These are phyloP conservation scores for Ianthella basta DNA, from an alignment of 37 sponge, comb jelly and placozoan species.

Conservation along the genomic window DNA sequence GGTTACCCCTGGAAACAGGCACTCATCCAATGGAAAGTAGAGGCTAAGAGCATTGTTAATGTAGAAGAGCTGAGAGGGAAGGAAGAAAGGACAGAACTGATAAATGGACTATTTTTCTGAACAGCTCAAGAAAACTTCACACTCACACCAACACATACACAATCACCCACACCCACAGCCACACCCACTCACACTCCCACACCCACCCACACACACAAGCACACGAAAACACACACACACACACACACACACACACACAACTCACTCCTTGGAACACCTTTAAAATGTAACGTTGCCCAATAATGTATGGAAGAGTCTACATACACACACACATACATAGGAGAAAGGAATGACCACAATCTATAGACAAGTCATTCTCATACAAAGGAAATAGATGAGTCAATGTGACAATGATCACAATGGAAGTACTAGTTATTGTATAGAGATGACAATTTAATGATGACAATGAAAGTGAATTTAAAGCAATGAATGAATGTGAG, in stretches of 20 bases:
- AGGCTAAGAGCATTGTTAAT: conserved; percentile 54
- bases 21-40: conserved; percentile 79
- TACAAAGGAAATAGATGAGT: no score
- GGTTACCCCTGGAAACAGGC: conserved; percentile 52
- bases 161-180: no score
- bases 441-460: no score
- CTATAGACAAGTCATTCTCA: no score
- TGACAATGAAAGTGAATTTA: no score
- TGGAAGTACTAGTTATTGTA: no score
- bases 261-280: not conserved
- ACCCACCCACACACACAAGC: no score
- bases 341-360: no score
- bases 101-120: no score
- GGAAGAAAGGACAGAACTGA: not conserved
- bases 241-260: conserved; percentile 4
- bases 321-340: not conserved
- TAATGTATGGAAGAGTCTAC: conserved; percentile 8
- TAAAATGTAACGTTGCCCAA: not conserved
- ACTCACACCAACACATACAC: conserved; percentile 11
- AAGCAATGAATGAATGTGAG: no score
- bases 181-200: not conserved
- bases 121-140: no score
- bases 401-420: no score
- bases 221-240: conserved; percentile 16
- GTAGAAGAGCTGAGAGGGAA: conserved; percentile 56